Percentiles rank a stretch among this genome's conserved stretches.
Conservation (phyloP, 1,140 invertebrate species). For the Dolichoris vasculosae region DNA sequence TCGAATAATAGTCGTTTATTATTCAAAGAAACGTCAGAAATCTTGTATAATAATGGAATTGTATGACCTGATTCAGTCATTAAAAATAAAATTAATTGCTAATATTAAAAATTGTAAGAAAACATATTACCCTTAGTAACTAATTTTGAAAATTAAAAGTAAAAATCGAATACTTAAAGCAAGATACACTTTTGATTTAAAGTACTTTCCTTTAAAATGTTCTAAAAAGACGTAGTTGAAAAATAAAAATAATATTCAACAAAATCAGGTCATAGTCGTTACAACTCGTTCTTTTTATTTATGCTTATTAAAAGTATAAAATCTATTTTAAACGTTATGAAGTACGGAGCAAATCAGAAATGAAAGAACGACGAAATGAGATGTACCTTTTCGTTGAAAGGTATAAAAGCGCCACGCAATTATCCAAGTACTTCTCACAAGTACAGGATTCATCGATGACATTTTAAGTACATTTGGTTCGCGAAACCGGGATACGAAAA, state of each 20-base stretch:
- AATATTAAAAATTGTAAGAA: constrained; percentile 5
- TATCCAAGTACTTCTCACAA: constrained; percentile 55
- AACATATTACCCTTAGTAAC: background rate
- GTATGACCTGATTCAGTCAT: constrained; percentile 35
- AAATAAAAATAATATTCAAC: background rate
- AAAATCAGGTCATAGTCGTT: constrained; percentile 36
- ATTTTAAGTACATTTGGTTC: constrained; percentile 70
- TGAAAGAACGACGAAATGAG: constrained; percentile 51
- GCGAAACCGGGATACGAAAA: constrained; percentile 63
- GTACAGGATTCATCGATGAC: constrained; percentile 61
- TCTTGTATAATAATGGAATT: constrained; percentile 23
- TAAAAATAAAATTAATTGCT: background rate
- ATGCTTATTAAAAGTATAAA: constrained; percentile 42
- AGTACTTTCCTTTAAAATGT: background rate
- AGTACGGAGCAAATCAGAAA: constrained; percentile 51
- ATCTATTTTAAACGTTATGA: constrained; percentile 42
- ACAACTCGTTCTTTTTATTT: constrained; percentile 7
- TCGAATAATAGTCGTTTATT: background rate
- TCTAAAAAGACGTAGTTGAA: background rate
- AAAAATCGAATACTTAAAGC: background rate
- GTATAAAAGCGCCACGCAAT: constrained; percentile 49
- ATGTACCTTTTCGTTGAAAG: constrained; percentile 44
- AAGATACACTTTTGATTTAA: constrained; percentile 9
- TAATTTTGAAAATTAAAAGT: background rate
- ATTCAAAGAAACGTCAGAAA: constrained; percentile 34